Base-by-base conservation (phyloP, 1,140 invertebrate species). In the Phocides pigmalion region DNA sequence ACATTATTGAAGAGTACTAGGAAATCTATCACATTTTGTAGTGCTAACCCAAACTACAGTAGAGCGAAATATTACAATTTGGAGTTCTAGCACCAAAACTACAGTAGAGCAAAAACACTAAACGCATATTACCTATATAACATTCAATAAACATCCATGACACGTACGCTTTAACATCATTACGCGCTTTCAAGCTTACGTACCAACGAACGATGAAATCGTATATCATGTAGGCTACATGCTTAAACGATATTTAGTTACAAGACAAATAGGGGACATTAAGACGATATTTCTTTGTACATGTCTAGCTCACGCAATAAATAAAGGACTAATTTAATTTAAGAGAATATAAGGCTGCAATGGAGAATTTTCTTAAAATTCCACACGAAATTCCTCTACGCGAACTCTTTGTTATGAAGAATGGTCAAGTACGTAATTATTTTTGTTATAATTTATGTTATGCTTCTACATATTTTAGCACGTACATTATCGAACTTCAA, bases 291-390 rank as follows among this genome's bases (percentile, higher is more conserved):
- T 49, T 49, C 46, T 49, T 49, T 49, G 46, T 20, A 49, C n/a
- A 49, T n/a, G 46, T 49, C 22, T 28, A 49, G 46, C 46, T 49
- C 46, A 14, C 20, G 22, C 46, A 9, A 49, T 49, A 49, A 49
- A 49, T 49, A 49, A 49, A 28, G 20, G 46, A 12, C 20, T 49
- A 28, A 49, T 49, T 49, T 49, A 49, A 49, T 49, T 49, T 49
- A 49, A 49, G 46, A 49, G 46, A 49, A 49, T 49, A 15, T 49
- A 49, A 49, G 46, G 22, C 46, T 12, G 46, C 46, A 4, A 47
- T 47, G 20, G 46, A 28, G 22, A 32, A 32, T 32, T n/a, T 32
- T 32, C 28, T 32, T 32, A 32, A 32, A 32, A 32, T 32, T 32
- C 9, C 20, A 5, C 20, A 5, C 28, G 28, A 32, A 11, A 11